A percentile compares a stretch with the other conserved stretches of the same genome.
Conservation (phyloP, 2,113 vertebrate genomes). For the Bujurquina vittata region DNA sequence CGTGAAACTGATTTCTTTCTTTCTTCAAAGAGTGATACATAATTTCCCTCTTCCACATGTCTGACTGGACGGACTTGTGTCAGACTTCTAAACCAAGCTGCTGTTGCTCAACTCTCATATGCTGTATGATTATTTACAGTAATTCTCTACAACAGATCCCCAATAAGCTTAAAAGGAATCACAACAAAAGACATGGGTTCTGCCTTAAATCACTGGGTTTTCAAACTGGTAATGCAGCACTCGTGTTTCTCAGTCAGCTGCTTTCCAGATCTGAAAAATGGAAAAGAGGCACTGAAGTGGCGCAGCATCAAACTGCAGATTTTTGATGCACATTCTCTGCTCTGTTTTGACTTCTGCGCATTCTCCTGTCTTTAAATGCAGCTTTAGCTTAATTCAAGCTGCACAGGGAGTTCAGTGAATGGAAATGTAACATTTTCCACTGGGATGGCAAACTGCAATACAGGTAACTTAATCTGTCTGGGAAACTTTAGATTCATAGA, state of each 20-base stretch:
- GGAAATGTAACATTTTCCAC: not conserved
- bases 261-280: not conserved
- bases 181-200: not conserved
- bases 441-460: not conserved
- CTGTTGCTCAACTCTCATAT: not conserved
- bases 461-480: not conserved
- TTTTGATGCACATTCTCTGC: not conserved
- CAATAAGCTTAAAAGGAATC: not conserved
- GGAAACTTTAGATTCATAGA: too few relatives aligned
- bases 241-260: slow-evolving; percentile 5
- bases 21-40: not conserved
- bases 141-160: not conserved
- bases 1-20: fast-evolving
- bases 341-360: not conserved
- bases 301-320: not conserved
- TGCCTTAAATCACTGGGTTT: not conserved
- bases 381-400: not conserved
- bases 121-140: not conserved
- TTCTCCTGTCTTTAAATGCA: not conserved
- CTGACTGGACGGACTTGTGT: not conserved
- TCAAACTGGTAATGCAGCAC: not conserved
- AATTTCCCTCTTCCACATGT: not conserved
- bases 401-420: not conserved
- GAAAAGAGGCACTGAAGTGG: not conserved
- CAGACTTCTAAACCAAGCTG: not conserved